Evolutionary conservation across 2,888 invertebrate species (phyloP).

Genomic region (Heteropelma amictum): DNA sequence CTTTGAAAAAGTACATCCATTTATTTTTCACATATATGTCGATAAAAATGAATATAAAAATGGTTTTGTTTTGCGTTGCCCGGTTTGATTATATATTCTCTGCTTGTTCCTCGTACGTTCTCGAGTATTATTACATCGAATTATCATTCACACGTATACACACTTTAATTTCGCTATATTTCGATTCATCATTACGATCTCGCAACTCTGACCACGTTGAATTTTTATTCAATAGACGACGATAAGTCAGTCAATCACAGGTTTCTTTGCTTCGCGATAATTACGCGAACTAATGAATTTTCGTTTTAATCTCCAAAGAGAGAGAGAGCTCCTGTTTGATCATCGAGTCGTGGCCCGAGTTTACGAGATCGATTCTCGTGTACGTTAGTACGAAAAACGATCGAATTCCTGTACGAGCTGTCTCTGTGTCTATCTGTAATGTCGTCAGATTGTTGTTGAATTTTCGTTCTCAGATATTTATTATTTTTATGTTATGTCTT

Average conservation of each 20-base stretch:
- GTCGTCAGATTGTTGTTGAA: slow-evolving; percentile 75
- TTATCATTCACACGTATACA: slow-evolving; percentile 20
- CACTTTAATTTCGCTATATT: slow-evolving; percentile 55
- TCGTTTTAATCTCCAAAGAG: not conserved
- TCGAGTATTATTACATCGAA: slow-evolving; percentile 45
- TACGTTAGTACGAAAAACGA: slow-evolving; percentile 47
- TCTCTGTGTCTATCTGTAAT: slow-evolving; percentile 74
- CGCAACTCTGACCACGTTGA: slow-evolving; percentile 52
- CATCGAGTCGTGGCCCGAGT: slow-evolving; percentile 54
- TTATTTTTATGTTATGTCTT: slow-evolving; percentile 74
- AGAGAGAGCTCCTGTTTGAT: not conserved
- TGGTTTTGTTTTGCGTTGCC: slow-evolving; percentile 57
- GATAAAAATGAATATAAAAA: no score
- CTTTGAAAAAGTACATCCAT: no score
- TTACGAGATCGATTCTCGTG: slow-evolving; percentile 42
- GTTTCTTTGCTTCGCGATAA: no score
- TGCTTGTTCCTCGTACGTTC: slow-evolving; percentile 55
- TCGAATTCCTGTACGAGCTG: slow-evolving; percentile 65
- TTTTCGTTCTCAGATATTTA: slow-evolving; percentile 46
- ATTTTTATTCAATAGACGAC: no score
- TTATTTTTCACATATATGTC: no score
- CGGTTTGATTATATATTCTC: slow-evolving; percentile 49
- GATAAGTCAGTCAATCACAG: no score
- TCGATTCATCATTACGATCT: slow-evolving; percentile 51
- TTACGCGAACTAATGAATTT: no score